Conservation (phyloP, 1,140 invertebrate genomes). For the Agraylea sexmaculata region DNA sequence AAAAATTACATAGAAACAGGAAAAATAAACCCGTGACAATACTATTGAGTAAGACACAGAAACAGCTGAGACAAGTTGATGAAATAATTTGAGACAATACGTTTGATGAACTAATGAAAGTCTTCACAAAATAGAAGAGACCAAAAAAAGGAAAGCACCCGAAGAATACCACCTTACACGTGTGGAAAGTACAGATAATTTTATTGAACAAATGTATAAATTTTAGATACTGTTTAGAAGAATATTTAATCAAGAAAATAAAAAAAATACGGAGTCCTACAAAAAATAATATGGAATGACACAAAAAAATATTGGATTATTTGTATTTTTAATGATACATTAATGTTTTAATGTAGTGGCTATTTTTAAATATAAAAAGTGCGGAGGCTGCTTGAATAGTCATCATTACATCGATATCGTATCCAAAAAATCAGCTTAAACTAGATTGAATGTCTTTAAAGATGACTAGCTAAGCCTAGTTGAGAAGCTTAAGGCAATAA, state of each 20-base stretch:
- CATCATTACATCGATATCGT: too few relatives aligned
- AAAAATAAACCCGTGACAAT: neutral
- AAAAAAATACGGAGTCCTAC: conserved; percentile 2
- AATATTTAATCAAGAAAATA: conserved; percentile 7
- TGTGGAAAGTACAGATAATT: conserved; percentile 74
- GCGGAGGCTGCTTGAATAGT: too few relatives aligned
- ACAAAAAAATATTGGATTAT: conserved; percentile 7
- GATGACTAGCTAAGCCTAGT: too few relatives aligned
- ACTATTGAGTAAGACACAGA: neutral
- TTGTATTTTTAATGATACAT: neutral
- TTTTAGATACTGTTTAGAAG: neutral
- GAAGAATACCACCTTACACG: conserved; percentile 58
- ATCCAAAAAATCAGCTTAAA: too few relatives aligned
- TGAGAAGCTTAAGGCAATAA: too few relatives aligned
- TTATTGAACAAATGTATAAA: neutral
- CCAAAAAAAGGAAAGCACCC: conserved; percentile 60
- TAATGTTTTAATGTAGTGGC: neutral
- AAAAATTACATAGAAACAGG: neutral
- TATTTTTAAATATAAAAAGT: neutral
- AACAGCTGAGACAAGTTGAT: neutral
- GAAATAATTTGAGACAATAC: neutral
- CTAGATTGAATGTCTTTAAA: too few relatives aligned
- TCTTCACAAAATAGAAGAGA: conserved; percentile 35
- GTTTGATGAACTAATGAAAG: conserved; percentile 24
- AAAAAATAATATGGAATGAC: conserved; percentile 10